A percentile compares a stretch with the other conserved stretches of the same genome.
phyloP scores from a whole-genome alignment of 2,888 invertebrate species.

The Cantharis lateralis region DNA sequence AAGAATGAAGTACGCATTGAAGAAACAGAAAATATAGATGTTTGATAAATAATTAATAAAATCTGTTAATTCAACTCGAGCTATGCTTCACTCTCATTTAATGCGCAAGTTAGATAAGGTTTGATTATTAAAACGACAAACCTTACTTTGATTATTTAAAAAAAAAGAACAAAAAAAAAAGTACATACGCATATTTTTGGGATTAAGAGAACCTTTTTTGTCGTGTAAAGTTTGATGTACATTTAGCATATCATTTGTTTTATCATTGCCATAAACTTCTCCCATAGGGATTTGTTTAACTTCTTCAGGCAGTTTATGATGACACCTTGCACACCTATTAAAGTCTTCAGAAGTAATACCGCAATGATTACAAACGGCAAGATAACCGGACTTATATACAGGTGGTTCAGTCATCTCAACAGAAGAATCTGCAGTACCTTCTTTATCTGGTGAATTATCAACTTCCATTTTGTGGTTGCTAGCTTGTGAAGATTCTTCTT shows the following conservation, averaged over 20 bases:
- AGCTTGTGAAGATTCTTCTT: constrained; percentile 8
- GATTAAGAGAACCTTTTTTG: constrained; percentile 8
- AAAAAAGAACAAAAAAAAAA: neutral
- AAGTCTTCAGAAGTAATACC: constrained; percentile 81
- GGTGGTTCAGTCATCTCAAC: constrained; percentile 59
- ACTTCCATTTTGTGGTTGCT: neutral
- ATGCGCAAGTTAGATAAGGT: neutral
- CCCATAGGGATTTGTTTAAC: constrained; percentile 61
- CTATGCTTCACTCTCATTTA: neutral
- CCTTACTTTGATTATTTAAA: neutral
- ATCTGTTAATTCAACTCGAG: neutral
- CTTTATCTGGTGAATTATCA: neutral
- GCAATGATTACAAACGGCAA: constrained; percentile 80
- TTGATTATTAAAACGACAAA: neutral
- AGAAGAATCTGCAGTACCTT: constrained; percentile 59
- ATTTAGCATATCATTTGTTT: constrained; percentile 48
- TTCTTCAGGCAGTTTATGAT: constrained; percentile 71
- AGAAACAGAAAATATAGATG: neutral
- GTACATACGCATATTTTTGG: constrained; percentile 12
- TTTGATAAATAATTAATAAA: neutral
- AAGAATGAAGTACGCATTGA: neutral
- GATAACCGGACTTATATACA: constrained; percentile 70
- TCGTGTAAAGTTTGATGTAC: constrained; percentile 2
- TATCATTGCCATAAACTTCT: constrained; percentile 52
- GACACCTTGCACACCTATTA: constrained; percentile 76